Evolutionary conservation across 2,113 vertebrate species (phyloP), one percentile per base, ranked within the genome.

Genomic region (Capra hircus): DNA sequence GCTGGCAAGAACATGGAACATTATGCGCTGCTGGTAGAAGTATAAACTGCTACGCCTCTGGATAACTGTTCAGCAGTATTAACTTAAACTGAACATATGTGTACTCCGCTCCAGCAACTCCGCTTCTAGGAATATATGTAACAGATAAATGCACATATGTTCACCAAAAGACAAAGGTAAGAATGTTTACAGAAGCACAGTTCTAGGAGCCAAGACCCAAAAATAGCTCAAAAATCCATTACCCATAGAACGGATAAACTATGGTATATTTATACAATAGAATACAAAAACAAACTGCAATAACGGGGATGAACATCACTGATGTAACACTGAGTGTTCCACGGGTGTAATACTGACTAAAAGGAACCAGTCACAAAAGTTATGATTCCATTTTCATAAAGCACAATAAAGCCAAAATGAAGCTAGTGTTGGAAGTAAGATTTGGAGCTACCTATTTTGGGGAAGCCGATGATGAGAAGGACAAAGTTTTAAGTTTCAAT

Each of bases 1-100:
- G 84, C 40, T 97, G 97, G 91, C 97, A 92, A 67, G 55, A 52
- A 64, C 6, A 30, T 0, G 25, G 87, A 50, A 87, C 93, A 96
- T 87, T 50, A 9, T 1, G 16, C 25, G 3, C 48, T 27, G n/a
- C 84, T 60, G 74, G 60, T 27, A 17, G 55, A 16, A 90, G 43
- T 1, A 23, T 25, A 82, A 94, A 60, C 13, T 40, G 43, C 27
- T 53, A 36, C 64, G 0, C n/a, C 52, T 74, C 13, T 52, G 48
- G 92, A 50, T 27, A 27, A n/a, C 62, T 48, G 12, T 82, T 30
- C 12, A 9, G 57, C 52, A 55, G n/a, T 40, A 57, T 81, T 52
- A 62, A n/a, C 27, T 86, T 55, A 16, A 95, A 81, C 45, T 23
- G 71, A 95, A 77, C 52, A 45, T 45, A 27, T 13, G 43, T 13